Conservation (phyloP, 2,797 vertebrate genomes). For the Arnoldichthys spilopterus region DNA sequence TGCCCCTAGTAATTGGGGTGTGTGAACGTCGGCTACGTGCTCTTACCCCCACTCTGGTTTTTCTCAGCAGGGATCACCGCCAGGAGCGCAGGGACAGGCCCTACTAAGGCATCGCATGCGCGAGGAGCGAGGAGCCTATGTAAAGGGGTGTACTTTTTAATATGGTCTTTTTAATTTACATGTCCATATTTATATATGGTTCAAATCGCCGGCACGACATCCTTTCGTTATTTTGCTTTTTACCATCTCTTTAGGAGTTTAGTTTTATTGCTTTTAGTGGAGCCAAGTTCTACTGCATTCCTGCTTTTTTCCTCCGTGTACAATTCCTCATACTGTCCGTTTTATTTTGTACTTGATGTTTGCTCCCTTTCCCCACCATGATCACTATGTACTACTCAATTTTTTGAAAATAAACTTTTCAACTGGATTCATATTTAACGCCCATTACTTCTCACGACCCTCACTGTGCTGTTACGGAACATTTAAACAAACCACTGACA, state of each 20-base stretch:
- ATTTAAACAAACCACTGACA: too few relatives aligned
- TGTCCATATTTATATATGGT: constrained; percentile 89
- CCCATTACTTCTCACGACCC: too few relatives aligned
- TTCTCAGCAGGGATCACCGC: constrained; percentile 86
- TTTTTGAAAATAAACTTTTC: constrained; percentile 75
- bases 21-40: too few relatives aligned
- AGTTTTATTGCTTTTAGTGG: constrained; percentile 58
- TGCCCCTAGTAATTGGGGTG: too few relatives aligned
- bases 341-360: constrained; percentile 43
- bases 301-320: constrained; percentile 61
- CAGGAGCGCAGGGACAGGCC: constrained; percentile 94
- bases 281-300: constrained; percentile 58
- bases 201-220: constrained; percentile 59
- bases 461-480: too few relatives aligned
- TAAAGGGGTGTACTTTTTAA: constrained; percentile 81
- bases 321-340: constrained; percentile 12
- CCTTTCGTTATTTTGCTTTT: constrained; percentile 61
- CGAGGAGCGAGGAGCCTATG: constrained; percentile 17
- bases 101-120: constrained; percentile 77
- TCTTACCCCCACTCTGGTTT: too few relatives aligned
- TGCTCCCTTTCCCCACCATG: constrained; percentile 56
- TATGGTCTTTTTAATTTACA: constrained; percentile 94
- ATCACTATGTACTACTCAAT: constrained; percentile 60
- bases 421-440: constrained; percentile 65
- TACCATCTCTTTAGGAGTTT: constrained; percentile 45